Evolutionary conservation across 2,113 vertebrate genomes (phyloP).

Genomic region (Seriola dumerili): DNA sequence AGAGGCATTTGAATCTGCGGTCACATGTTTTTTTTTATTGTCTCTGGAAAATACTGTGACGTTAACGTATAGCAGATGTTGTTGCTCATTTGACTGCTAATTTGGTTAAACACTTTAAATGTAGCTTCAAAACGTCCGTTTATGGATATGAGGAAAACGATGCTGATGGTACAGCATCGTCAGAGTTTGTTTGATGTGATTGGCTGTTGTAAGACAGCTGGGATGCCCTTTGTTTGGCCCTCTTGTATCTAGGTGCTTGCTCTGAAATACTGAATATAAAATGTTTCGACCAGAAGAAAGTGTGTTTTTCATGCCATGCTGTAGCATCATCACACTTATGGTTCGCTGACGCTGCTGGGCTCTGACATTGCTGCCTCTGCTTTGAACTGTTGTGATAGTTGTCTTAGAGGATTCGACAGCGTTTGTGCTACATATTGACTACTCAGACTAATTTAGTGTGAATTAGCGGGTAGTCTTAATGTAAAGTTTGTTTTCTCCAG

Average conservation of each 20-base stretch:
- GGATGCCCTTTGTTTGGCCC: constrained; percentile 23
- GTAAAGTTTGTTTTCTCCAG: constrained; percentile 37
- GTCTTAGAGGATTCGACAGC: not conserved
- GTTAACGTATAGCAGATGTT: constrained; percentile 87
- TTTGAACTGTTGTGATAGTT: constrained; percentile 11
- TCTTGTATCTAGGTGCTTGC: not conserved
- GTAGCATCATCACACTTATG: not conserved
- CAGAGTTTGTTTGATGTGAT: not conserved
- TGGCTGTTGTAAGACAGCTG: constrained; percentile 30
- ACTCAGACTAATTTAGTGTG: constrained; percentile 24
- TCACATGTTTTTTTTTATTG: constrained; percentile 82
- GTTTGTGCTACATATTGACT: constrained; percentile 13
- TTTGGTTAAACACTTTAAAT: constrained; percentile 88
- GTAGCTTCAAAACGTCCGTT: constrained; percentile 74
- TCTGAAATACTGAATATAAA: not conserved
- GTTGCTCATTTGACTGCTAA: constrained; percentile 95
- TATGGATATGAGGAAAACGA: constrained; percentile 75
- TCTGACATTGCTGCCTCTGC: not conserved
- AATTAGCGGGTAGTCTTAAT: constrained; percentile 28
- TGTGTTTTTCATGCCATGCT: not conserved
- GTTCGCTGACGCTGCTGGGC: not conserved
- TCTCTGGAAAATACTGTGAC: constrained; percentile 75
- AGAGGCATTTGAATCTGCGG: constrained; percentile 89
- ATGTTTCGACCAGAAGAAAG: not conserved
- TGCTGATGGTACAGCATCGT: constrained; percentile 50